These are phyloP conservation scores for Romanogobio albipinnatus DNA, from an alignment of 2,113 vertebrate species.

Conservation along the genomic window DNA sequence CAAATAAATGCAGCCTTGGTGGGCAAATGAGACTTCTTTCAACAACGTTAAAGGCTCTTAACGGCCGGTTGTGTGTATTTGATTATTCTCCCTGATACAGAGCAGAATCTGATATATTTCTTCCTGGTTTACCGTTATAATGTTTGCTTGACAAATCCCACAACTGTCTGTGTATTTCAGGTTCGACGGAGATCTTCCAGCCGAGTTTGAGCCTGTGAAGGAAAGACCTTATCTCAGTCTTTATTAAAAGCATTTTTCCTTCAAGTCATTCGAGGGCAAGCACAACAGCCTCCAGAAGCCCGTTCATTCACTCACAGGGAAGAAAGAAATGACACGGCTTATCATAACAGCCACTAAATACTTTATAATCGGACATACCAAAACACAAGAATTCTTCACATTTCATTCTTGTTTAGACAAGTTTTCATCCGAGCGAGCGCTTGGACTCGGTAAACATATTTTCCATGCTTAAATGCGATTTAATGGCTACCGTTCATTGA, in stretches of 20 bases:
- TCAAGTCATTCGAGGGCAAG: conserved; percentile 64
- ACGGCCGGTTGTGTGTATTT: neutral
- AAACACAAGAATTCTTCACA: conserved; percentile 69
- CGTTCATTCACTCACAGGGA: conserved; percentile 63
- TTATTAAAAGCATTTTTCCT: conserved; percentile 49
- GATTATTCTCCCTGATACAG: neutral
- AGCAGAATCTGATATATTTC: neutral
- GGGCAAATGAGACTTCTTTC: too few relatives aligned
- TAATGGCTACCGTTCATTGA: conserved; percentile 68
- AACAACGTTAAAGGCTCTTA: too few relatives aligned
- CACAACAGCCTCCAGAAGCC: conserved; percentile 59
- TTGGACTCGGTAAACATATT: conserved; percentile 56
- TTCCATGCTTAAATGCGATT: conserved; percentile 69
- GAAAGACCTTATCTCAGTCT: conserved; percentile 41
- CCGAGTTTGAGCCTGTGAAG: conserved; percentile 12
- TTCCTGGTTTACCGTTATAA: neutral
- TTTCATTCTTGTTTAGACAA: conserved; percentile 73
- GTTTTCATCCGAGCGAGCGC: conserved; percentile 67
- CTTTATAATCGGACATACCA: conserved; percentile 62
- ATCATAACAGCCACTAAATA: conserved; percentile 70
- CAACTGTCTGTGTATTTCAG: neutral
- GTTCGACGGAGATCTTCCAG: neutral
- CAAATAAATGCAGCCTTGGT: too few relatives aligned
- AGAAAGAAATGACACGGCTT: conserved; percentile 69
- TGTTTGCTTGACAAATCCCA: neutral